phyloP scores from a whole-genome alignment of 2,888 invertebrate species.

The Leptopilina syphax region DNA sequence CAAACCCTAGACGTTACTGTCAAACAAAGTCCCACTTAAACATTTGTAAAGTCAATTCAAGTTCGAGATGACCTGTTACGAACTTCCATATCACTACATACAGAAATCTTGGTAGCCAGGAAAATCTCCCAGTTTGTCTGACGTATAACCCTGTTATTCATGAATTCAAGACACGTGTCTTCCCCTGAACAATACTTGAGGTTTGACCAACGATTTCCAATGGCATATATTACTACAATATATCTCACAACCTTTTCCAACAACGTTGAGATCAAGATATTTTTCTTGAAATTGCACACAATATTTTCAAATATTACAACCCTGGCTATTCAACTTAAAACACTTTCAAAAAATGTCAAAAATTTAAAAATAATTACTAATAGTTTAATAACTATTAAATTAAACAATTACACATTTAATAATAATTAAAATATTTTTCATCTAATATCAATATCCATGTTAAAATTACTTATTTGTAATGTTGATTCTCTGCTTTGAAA shows the following conservation, averaged over 20 bases:
- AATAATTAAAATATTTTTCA: no score
- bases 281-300: background rate
- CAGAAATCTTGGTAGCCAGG: background rate
- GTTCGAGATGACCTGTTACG: slow-evolving; percentile 6
- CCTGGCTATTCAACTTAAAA: background rate
- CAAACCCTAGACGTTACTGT: background rate
- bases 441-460: no score
- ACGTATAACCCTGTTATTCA: slow-evolving; percentile 15
- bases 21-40: slow-evolving; percentile 3
- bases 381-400: no score
- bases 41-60: slow-evolving; percentile 34
- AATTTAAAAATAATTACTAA: no score
- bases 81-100: background rate
- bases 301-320: slow-evolving; percentile 11
- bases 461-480: no score
- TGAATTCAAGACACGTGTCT: slow-evolving; percentile 42
- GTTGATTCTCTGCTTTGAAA: no score
- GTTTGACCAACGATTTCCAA: slow-evolving; percentile 43
- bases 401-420: no score
- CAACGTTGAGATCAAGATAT: background rate
- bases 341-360: background rate
- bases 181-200: slow-evolving; percentile 36
- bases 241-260: background rate
- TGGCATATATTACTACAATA: slow-evolving; percentile 9
- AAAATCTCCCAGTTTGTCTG: slow-evolving; percentile 14